phyloP scores from a whole-genome alignment of 2,888 invertebrate species.

The Plagiodera versicolora region DNA sequence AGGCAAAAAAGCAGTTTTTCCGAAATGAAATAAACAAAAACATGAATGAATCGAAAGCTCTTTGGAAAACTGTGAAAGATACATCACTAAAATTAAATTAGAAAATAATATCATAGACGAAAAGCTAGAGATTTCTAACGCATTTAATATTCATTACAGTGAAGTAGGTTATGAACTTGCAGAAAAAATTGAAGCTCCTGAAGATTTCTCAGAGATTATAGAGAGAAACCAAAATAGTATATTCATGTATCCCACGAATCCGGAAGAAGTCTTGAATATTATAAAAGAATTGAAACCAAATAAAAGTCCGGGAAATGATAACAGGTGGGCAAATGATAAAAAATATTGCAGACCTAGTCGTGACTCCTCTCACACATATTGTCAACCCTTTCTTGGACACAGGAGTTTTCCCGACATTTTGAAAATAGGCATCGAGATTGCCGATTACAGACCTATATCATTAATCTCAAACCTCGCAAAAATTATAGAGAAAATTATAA shows the following conservation, averaged over 20 bases:
- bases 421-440: constrained; percentile 1
- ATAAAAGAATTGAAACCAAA: background rate
- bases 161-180: background rate
- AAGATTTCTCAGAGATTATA: no score
- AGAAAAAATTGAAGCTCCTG: background rate
- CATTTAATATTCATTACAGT: background rate
- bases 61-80: background rate
- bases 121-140: background rate
- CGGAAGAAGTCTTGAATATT: no score
- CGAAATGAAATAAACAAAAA: background rate
- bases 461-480: background rate
- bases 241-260: no score
- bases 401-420: background rate
- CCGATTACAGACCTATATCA: background rate
- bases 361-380: background rate
- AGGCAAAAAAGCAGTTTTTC: background rate
- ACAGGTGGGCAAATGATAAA: constrained; percentile 55
- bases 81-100: background rate
- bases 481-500: constrained; percentile 2
- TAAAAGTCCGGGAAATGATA: constrained; percentile 39
- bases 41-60: constrained; percentile 37
- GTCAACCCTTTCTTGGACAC: background rate
- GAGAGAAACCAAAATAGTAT: no score
- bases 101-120: background rate
- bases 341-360: background rate